Evolutionary conservation across 1,140 invertebrate genomes (phyloP).

Genomic region (Mercenaria mercenaria): DNA sequence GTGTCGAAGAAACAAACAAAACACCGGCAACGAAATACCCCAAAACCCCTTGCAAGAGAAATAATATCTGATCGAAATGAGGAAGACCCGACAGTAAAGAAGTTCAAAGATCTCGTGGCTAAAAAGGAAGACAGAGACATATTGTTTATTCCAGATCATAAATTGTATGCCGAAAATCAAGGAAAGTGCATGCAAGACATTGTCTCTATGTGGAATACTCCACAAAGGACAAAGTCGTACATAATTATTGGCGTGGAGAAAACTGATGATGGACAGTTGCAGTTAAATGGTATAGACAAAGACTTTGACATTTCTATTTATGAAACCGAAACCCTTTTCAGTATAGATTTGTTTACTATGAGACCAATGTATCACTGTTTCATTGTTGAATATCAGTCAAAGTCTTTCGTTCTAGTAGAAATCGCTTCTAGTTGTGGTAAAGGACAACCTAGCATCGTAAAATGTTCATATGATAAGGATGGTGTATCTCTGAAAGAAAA

Average conservation of each 20-base stretch:
- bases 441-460: conserved; percentile 39
- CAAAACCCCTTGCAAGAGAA: background rate
- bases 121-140: conserved; percentile 15
- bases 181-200: conserved; percentile 18
- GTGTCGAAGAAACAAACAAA: background rate
- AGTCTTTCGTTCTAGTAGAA: conserved; percentile 44
- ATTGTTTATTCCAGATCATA: conserved; percentile 4
- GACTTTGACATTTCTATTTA: background rate
- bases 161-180: background rate
- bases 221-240: conserved; percentile 32
- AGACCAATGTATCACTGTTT: conserved; percentile 3
- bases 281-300: background rate
- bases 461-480: background rate
- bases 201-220: conserved; percentile 60
- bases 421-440: conserved; percentile 47
- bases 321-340: conserved; percentile 2
- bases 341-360: background rate
- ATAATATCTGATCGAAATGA: background rate
- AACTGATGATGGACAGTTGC: background rate
- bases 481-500: conserved; percentile 15
- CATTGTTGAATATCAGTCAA: background rate
- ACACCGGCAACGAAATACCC: background rate
- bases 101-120: background rate
- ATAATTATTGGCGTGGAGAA: conserved; percentile 53
- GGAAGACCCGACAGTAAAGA: background rate